phyloP scores from a whole-genome alignment of 2,797 vertebrate genomes.

The Poeciliopsis gracilis region DNA sequence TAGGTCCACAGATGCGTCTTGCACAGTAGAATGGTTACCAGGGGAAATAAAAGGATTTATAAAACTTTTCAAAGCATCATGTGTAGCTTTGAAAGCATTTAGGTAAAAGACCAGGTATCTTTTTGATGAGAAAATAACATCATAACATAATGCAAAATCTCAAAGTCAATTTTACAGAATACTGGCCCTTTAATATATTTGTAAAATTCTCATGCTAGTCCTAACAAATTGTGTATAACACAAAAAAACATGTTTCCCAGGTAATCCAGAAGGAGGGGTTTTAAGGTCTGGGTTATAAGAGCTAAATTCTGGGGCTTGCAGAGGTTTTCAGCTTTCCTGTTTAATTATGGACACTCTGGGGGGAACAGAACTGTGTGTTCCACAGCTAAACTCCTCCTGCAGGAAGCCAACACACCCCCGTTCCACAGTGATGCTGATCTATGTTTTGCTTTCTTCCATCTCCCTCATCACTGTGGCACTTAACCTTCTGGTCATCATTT shows the following conservation, averaged over 20 bases:
- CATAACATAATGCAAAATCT: too few species aligned
- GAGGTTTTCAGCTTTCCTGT: not conserved
- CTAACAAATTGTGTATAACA: not conserved
- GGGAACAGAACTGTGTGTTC: conserved; percentile 1
- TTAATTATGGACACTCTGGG: conserved; percentile 5
- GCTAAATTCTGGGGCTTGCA: not conserved
- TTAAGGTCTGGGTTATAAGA: not conserved
- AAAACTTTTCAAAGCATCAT: too few species aligned
- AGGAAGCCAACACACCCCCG: conserved; percentile 3
- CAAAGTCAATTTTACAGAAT: too few species aligned
- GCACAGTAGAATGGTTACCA: too few species aligned
- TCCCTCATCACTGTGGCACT: conserved; percentile 47
- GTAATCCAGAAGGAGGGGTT: not conserved
- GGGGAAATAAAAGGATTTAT: too few species aligned
- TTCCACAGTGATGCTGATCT: conserved; percentile 36
- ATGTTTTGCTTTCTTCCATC: conserved; percentile 52
- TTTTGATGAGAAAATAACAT: too few species aligned
- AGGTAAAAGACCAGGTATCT: too few species aligned
- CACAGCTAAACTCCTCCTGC: conserved; percentile 34
- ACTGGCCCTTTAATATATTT: not conserved
- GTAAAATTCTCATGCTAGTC: not conserved
- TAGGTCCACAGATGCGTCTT: too few species aligned
- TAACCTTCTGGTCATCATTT: conserved; percentile 60
- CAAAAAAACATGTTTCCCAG: not conserved
- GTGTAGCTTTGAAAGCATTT: too few species aligned